A percentile compares a stretch with the other conserved stretches of the same genome.
phyloP scores from a whole-genome alignment of 2,888 invertebrate genomes.

The Chelonus formosanus region DNA sequence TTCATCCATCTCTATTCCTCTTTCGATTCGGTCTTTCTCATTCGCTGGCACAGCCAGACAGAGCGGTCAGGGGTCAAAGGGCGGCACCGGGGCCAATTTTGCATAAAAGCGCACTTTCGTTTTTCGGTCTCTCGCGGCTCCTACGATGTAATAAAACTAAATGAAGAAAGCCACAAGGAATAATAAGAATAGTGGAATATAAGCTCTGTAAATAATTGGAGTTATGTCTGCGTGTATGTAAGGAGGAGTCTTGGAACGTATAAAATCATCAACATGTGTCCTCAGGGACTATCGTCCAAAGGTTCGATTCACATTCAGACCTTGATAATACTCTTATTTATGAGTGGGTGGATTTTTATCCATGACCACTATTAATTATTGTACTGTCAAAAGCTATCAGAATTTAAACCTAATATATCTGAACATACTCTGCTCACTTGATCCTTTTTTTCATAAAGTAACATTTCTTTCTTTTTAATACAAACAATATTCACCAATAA shows the following conservation, averaged over 20 bases:
- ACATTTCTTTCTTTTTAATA: too few species aligned
- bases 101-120: slow-evolving; percentile 47
- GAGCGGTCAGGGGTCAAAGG: slow-evolving; percentile 53
- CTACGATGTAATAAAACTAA: slow-evolving; percentile 31
- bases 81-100: slow-evolving; percentile 48
- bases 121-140: slow-evolving; percentile 35
- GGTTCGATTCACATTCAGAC: background rate
- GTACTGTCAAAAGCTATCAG: too few species aligned
- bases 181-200: background rate
- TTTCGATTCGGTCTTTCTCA: slow-evolving; percentile 8
- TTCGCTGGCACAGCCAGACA: slow-evolving; percentile 43
- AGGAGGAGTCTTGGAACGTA: background rate
- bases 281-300: background rate
- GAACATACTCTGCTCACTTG: too few species aligned
- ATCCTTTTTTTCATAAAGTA: too few species aligned
- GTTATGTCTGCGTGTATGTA: background rate
- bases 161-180: slow-evolving; percentile 9
- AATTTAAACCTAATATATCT: too few species aligned
- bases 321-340: slow-evolving; percentile 9
- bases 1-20: slow-evolving; percentile 7
- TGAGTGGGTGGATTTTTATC: background rate
- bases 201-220: background rate
- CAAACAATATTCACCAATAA: too few species aligned
- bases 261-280: background rate
- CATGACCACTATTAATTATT: too few species aligned